Percentiles rank a stretch among this genome's conserved stretches.
phyloP scores from a whole-genome alignment of 1,140 invertebrate genomes.

The Melipona quadrifasciata region DNA sequence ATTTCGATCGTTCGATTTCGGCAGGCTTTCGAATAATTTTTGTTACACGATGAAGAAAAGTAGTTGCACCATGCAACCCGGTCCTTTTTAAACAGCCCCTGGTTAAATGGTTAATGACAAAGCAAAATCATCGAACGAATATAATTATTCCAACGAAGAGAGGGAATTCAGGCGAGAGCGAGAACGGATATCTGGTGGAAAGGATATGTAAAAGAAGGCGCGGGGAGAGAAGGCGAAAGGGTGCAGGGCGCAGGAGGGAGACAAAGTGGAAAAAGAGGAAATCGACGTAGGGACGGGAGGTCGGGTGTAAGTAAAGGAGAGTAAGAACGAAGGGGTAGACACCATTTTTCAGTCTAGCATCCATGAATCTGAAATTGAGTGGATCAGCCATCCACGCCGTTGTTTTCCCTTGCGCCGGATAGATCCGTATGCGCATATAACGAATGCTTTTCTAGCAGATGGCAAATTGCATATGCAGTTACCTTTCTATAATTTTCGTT shows the following conservation, averaged over 20 bases:
- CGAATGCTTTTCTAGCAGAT: constrained; percentile 6
- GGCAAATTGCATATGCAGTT: constrained; percentile 22
- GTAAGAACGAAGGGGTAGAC: constrained; percentile 54
- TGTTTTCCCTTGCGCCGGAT: constrained; percentile 48
- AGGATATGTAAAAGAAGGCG: constrained; percentile 21
- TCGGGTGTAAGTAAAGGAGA: neutral
- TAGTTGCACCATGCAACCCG: too few relatives aligned
- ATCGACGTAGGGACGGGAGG: neutral
- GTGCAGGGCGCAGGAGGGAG: neutral
- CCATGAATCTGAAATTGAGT: constrained; percentile 72
- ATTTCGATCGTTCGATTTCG: too few relatives aligned
- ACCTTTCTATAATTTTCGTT: neutral
- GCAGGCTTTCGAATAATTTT: too few relatives aligned
- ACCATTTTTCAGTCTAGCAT: constrained; percentile 70
- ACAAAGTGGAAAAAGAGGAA: constrained; percentile 27
- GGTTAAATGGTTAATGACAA: neutral
- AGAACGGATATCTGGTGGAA: neutral
- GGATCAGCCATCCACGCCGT: constrained; percentile 67
- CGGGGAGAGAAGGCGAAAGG: neutral
- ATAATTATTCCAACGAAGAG: constrained; percentile 12
- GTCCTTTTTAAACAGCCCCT: too few relatives aligned
- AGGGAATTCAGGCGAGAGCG: neutral
- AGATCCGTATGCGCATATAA: constrained; percentile 36
- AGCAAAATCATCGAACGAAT: too few relatives aligned
- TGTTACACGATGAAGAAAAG: too few relatives aligned